Evolutionary conservation across 2,113 vertebrate genomes (phyloP).

Genomic region (Rhea americana): DNA sequence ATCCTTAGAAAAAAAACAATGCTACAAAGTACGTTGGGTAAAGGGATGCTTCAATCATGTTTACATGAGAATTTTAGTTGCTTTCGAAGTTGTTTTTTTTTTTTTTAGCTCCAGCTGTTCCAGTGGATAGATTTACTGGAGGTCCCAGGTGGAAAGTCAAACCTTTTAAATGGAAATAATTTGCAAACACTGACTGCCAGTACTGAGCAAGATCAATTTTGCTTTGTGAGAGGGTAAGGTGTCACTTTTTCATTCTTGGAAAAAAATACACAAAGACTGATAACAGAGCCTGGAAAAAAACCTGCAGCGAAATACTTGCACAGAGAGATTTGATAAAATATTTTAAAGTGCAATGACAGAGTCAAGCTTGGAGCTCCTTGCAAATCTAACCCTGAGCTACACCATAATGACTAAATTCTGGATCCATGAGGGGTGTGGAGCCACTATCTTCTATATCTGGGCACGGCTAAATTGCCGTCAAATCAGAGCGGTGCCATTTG

Average conservation of each 20-base stretch:
- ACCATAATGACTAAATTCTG: background rate
- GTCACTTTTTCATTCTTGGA: background rate
- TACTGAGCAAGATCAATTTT: slow-evolving; percentile 42
- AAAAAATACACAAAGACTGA: background rate
- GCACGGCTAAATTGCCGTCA: background rate
- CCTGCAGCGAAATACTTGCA: background rate
- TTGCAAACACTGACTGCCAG: slow-evolving; percentile 30
- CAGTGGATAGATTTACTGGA: background rate
- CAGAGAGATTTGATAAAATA: background rate
- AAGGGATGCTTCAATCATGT: background rate
- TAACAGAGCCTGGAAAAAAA: background rate
- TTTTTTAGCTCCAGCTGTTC: slow-evolving; percentile 7
- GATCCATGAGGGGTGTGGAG: rapidly evolving
- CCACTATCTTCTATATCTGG: background rate
- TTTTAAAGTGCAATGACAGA: background rate
- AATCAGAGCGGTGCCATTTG: too few relatives aligned
- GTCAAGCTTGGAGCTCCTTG: background rate
- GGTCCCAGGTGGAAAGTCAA: slow-evolving; percentile 57
- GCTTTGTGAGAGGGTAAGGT: slow-evolving; percentile 3
- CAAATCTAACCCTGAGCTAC: rapidly evolving
- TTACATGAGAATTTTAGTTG: slow-evolving; percentile 16
- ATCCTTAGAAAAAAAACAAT: background rate
- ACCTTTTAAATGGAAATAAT: slow-evolving; percentile 50
- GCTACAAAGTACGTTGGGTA: background rate
- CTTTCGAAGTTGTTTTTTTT: background rate